These are phyloP conservation scores for Manis pentadactyla DNA, from an alignment of 2,797 vertebrate species.

Conservation along the genomic window DNA sequence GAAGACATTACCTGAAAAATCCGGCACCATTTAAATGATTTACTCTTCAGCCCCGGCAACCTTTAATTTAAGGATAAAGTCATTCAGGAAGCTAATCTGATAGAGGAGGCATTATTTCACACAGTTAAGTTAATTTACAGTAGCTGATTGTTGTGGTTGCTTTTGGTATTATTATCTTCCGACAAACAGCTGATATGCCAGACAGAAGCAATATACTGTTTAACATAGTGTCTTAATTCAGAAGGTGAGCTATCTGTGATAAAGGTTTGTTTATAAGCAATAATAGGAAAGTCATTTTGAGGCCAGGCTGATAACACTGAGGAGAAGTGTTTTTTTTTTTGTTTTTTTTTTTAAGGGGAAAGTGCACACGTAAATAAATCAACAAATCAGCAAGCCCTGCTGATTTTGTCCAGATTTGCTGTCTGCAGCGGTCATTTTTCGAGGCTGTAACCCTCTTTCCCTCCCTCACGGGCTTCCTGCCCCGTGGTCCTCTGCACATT, in stretches of 20 bases:
- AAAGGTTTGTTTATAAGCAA: slow-evolving; percentile 91
- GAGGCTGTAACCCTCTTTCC: no score
- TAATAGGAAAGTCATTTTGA: slow-evolving; percentile 89
- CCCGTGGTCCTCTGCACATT: background rate
- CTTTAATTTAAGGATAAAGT: slow-evolving; percentile 93
- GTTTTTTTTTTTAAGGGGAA: slow-evolving; percentile 71
- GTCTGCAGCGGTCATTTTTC: slow-evolving; percentile 56
- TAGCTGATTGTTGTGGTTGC: slow-evolving; percentile 90
- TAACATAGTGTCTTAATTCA: slow-evolving; percentile 90
- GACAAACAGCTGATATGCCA: slow-evolving; percentile 90
- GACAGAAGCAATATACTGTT: slow-evolving; percentile 90
- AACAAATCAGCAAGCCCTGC: slow-evolving; percentile 70
- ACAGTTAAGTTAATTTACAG: slow-evolving; percentile 92
- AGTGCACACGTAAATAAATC: slow-evolving; percentile 56
- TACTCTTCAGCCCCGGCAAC: slow-evolving; percentile 90
- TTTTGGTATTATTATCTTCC: slow-evolving; percentile 90
- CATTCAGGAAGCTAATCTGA: slow-evolving; percentile 91
- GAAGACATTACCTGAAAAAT: slow-evolving; percentile 92
- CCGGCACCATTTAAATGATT: slow-evolving; percentile 90
- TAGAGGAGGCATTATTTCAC: slow-evolving; percentile 90
- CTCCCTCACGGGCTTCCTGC: background rate
- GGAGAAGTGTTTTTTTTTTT: slow-evolving; percentile 85
- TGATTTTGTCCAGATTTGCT: slow-evolving; percentile 70
- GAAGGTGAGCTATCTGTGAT: slow-evolving; percentile 87
- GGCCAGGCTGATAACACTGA: slow-evolving; percentile 89